phyloP scores from a whole-genome alignment of 2,797 vertebrate species.

The Paramormyrops hopkinsi region DNA sequence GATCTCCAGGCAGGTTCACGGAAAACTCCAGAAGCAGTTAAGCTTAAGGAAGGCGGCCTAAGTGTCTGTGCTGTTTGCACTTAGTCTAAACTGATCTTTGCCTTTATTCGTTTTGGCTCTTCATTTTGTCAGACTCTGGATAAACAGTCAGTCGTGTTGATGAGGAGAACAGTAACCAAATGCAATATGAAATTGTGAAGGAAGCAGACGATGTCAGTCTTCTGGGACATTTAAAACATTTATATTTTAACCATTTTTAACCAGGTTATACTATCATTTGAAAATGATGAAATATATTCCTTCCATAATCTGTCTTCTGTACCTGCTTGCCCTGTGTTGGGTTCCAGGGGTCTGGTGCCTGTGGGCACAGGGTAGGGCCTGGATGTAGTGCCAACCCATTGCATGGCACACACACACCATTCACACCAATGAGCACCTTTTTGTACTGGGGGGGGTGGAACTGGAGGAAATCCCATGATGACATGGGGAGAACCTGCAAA shows the following conservation, averaged over 20 bases:
- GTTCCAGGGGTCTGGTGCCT: neutral
- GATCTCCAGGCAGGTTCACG: neutral
- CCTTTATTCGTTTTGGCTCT: neutral
- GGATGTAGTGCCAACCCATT: neutral
- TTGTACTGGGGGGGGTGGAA: neutral
- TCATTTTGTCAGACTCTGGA: neutral
- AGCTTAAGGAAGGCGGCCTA: neutral
- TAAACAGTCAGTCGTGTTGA: slow-evolving; percentile 13
- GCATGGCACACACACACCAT: neutral
- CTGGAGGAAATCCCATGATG: neutral
- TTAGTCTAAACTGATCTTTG: neutral
- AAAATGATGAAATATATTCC: neutral
- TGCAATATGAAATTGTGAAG: neutral
- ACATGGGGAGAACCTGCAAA: neutral
- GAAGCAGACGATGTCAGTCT: neutral
- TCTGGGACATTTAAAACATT: neutral
- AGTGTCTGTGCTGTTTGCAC: neutral
- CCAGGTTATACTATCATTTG: neutral
- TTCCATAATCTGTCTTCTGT: neutral
- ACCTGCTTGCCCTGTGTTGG: neutral
- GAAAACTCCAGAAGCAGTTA: neutral
- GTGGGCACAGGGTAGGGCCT: neutral
- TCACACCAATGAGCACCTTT: neutral
- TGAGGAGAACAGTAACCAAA: neutral
- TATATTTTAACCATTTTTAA: neutral